Percentiles rank a stretch among this genome's conserved stretches.
phyloP scores from a whole-genome alignment of 2,797 vertebrate genomes.

The Lepus oiostolus region DNA sequence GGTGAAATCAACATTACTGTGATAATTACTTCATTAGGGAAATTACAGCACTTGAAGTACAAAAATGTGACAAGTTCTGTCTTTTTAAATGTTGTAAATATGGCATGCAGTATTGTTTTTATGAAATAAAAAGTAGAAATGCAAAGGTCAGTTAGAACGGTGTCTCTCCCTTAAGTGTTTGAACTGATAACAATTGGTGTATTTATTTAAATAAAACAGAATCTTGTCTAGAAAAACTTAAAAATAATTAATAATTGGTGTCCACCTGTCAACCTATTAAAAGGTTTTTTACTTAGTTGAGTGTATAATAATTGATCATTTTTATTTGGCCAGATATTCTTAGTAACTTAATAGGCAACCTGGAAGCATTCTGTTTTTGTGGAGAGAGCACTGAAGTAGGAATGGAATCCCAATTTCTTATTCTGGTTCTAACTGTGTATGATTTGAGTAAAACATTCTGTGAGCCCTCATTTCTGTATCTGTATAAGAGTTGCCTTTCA shows the following conservation, averaged over 20 bases:
- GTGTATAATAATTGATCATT: slow-evolving; percentile 65
- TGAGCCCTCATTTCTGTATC: neutral
- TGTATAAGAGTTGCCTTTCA: neutral
- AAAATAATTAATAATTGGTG: too few relatives aligned
- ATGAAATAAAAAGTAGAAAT: slow-evolving; percentile 42
- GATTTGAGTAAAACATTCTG: neutral
- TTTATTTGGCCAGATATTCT: slow-evolving; percentile 68
- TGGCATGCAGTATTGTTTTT: neutral
- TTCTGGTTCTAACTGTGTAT: neutral
- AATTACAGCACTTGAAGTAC: slow-evolving; percentile 58
- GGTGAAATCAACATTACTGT: slow-evolving; percentile 62
- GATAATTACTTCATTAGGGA: slow-evolving; percentile 73
- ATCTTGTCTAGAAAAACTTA: slow-evolving; percentile 33
- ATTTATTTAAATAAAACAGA: slow-evolving; percentile 66
- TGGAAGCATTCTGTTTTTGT: slow-evolving; percentile 50
- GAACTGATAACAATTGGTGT: slow-evolving; percentile 23
- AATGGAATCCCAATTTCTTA: slow-evolving; percentile 26
- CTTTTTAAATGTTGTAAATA: slow-evolving; percentile 58
- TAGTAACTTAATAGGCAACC: slow-evolving; percentile 70
- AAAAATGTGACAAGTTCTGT: slow-evolving; percentile 52
- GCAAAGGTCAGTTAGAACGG: neutral
- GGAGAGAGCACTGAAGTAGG: slow-evolving; percentile 59
- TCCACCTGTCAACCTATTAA: slow-evolving; percentile 61
- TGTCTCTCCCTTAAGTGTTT: slow-evolving; percentile 44
- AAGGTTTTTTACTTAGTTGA: slow-evolving; percentile 74